phyloP scores from a whole-genome alignment of 1,140 invertebrate species.

The Onthophagus taurus region DNA sequence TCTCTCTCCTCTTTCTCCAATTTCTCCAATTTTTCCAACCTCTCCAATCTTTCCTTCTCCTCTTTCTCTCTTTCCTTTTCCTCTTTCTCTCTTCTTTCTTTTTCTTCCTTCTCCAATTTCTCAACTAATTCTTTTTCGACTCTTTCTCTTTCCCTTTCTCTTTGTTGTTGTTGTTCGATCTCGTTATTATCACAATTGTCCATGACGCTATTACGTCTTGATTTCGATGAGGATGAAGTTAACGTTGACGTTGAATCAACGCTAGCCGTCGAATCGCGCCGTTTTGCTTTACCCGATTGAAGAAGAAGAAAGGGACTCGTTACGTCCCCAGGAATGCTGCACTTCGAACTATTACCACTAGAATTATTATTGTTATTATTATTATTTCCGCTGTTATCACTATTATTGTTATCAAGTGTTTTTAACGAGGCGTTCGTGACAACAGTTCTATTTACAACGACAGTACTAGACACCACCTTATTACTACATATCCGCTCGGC shows the following conservation, averaged over 20 bases:
- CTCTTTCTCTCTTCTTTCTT: constrained; percentile 32
- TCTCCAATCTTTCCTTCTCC: constrained; percentile 30
- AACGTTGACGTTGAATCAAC: constrained; percentile 1
- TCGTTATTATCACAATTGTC: constrained; percentile 25
- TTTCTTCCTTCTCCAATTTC: constrained; percentile 31
- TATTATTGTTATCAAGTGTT: too few relatives aligned
- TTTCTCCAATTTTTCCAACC: constrained; percentile 25
- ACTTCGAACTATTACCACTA: constrained; percentile 37
- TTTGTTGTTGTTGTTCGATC: constrained; percentile 26
- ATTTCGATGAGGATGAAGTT: too few relatives aligned
- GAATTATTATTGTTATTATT: constrained; percentile 15
- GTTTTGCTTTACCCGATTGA: too few relatives aligned
- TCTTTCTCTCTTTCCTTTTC: constrained; percentile 22
- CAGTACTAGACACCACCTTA: too few relatives aligned
- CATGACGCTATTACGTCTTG: constrained; percentile 10
- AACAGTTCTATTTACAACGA: too few relatives aligned
- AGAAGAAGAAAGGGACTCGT: too few relatives aligned
- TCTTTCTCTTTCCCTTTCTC: constrained; percentile 39
- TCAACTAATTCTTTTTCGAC: constrained; percentile 42
- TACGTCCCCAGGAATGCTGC: too few relatives aligned
- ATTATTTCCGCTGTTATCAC: constrained; percentile 10
- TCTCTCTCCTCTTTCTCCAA: constrained; percentile 31
- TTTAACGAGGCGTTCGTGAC: too few relatives aligned
- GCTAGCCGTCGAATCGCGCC: constrained; percentile 9
- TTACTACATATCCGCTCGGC: too few relatives aligned